phyloP scores from a whole-genome alignment of 2,113 vertebrate species.

The Puntigrus tetrazona region DNA sequence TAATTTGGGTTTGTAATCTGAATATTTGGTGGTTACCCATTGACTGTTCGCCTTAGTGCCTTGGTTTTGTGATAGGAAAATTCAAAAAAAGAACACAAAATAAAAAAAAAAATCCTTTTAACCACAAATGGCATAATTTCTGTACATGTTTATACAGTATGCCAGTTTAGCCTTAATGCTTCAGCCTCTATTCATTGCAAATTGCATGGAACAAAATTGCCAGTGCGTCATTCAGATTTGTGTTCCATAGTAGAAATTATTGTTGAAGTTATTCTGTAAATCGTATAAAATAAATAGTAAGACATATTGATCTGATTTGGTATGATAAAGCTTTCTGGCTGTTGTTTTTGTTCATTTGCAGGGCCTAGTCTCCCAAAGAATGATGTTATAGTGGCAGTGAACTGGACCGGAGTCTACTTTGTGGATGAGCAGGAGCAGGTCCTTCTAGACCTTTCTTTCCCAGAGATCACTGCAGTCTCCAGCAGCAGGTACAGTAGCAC shows the following conservation, averaged over 20 bases:
- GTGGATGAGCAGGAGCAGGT: slow-evolving; percentile 98
- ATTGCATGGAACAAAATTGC: no score
- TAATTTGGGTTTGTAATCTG: neutral
- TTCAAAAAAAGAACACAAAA: no score
- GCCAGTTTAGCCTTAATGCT: no score
- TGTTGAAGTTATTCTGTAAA: neutral
- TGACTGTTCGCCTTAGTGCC: neutral
- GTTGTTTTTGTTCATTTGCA: slow-evolving; percentile 53
- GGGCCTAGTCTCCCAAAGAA: slow-evolving; percentile 94
- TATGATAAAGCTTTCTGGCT: neutral
- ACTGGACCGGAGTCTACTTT: slow-evolving; percentile 98
- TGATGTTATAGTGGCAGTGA: slow-evolving; percentile 95
- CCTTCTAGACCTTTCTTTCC: slow-evolving; percentile 93
- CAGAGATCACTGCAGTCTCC: slow-evolving; percentile 92
- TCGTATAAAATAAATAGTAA: neutral
- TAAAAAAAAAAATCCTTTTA: no score
- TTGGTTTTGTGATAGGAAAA: neutral
- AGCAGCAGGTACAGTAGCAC: slow-evolving; percentile 83
- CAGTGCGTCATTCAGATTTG: no score
- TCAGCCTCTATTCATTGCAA: no score
- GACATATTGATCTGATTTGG: neutral
- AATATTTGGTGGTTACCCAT: neutral
- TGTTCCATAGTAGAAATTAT: neutral
- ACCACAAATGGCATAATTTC: no score
- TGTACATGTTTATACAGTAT: no score